Conservation (phyloP, 2,888 invertebrate species). For the Bursaphelenchus okinawaensis region DNA sequence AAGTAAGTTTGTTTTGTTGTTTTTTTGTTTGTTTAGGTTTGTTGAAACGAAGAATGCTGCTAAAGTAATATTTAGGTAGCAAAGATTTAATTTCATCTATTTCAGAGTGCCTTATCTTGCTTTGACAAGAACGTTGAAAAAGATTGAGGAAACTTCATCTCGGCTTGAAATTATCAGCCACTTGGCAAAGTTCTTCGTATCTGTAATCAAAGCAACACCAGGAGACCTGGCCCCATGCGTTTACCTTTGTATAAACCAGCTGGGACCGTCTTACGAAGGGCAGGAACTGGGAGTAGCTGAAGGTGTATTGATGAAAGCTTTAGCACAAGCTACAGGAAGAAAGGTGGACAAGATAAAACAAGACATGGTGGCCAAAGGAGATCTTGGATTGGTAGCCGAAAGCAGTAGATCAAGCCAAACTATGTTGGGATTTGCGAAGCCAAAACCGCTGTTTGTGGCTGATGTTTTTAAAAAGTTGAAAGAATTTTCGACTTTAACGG, state of each 20-base stretch:
- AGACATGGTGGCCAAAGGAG: constrained; percentile 72
- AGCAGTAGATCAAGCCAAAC: constrained; percentile 66
- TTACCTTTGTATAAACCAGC: constrained; percentile 87
- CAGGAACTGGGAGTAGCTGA: constrained; percentile 89
- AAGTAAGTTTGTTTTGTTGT: constrained; percentile 32
- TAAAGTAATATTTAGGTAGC: background rate
- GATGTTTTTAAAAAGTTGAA: constrained; percentile 76
- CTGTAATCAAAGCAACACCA: constrained; percentile 79
- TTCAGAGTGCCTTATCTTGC: constrained; percentile 84
- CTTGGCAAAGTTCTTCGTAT: constrained; percentile 82
- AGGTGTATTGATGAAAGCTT: constrained; percentile 64
- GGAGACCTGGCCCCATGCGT: constrained; percentile 83
- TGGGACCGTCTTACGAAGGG: constrained; percentile 93
- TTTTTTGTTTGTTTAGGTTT: too few species aligned
- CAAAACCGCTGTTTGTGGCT: constrained; percentile 71
- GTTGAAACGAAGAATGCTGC: background rate
- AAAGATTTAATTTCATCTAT: constrained; percentile 23
- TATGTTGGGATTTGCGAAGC: constrained; percentile 72
- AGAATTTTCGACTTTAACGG: constrained; percentile 80
- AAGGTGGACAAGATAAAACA: constrained; percentile 72
- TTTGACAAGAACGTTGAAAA: constrained; percentile 79
- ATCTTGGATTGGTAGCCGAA: constrained; percentile 68
- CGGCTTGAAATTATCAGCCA: constrained; percentile 86
- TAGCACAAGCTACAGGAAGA: constrained; percentile 31
- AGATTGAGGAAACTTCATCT: constrained; percentile 71